phyloP scores from a whole-genome alignment of 2,797 vertebrate species.

The Pipistrellus kuhlii region DNA sequence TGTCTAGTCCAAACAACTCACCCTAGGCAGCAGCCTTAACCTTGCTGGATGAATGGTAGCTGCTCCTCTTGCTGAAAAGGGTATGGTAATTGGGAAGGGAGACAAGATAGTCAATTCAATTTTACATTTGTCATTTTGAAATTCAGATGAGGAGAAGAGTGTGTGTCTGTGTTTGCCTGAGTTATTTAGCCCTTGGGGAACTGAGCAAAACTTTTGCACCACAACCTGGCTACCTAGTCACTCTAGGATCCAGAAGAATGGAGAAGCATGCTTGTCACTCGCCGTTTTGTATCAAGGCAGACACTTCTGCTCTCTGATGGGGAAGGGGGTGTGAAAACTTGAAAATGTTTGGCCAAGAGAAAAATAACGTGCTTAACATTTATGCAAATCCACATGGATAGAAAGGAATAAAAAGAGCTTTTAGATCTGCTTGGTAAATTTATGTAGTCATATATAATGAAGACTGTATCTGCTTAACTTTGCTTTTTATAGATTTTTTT shows the following conservation, averaged over 20 bases:
- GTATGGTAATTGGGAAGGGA: background rate
- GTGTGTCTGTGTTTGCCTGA: constrained; percentile 35
- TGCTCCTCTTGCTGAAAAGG: background rate
- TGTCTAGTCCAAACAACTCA: background rate
- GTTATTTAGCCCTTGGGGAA: background rate
- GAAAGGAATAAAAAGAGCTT: constrained; percentile 32
- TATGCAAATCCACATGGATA: constrained; percentile 45
- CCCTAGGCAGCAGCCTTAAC: background rate
- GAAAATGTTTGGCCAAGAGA: constrained; percentile 37
- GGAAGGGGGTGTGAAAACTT: background rate
- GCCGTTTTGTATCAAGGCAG: background rate
- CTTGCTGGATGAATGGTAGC: background rate
- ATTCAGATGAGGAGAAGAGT: constrained; percentile 29
- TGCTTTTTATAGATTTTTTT: constrained; percentile 52
- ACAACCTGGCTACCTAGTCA: background rate
- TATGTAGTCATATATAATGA: constrained; percentile 33
- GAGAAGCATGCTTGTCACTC: background rate
- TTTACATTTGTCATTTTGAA: constrained; percentile 42
- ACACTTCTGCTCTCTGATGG: background rate
- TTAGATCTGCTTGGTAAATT: constrained; percentile 37
- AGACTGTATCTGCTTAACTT: constrained; percentile 24
- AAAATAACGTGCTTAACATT: constrained; percentile 45
- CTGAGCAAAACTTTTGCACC: constrained; percentile 32
- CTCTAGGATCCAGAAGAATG: background rate
- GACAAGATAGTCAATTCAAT: background rate